phyloP scores from a whole-genome alignment of 1,140 invertebrate genomes.

The Zaprionus capensis region DNA sequence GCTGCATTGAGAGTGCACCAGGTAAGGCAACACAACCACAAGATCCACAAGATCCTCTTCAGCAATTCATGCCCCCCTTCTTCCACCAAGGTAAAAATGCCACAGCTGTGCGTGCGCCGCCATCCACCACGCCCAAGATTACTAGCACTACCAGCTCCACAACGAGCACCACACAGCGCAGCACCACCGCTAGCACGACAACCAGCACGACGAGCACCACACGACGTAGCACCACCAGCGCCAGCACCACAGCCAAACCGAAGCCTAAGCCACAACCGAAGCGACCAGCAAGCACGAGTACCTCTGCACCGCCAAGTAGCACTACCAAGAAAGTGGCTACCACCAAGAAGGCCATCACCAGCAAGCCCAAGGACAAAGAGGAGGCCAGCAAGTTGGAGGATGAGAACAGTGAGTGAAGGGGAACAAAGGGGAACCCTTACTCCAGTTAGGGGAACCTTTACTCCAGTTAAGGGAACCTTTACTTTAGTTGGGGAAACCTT shows the following conservation, averaged over 20 bases:
- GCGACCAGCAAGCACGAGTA: slow-evolving; percentile 76
- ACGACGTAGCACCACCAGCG: slow-evolving; percentile 77
- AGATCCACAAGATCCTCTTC: not conserved
- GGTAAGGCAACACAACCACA: slow-evolving; percentile 67
- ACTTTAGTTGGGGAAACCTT: no score
- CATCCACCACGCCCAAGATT: slow-evolving; percentile 60
- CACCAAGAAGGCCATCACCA: slow-evolving; percentile 63
- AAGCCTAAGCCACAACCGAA: slow-evolving; percentile 77
- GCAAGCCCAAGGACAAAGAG: slow-evolving; percentile 64
- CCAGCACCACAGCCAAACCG: slow-evolving; percentile 71
- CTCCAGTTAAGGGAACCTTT: no score
- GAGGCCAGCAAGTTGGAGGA: slow-evolving; percentile 60
- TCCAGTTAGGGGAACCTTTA: no score
- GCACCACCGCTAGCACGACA: slow-evolving; percentile 72
- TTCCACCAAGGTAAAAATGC: slow-evolving; percentile 57
- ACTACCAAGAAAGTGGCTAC: slow-evolving; percentile 76
- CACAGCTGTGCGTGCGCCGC: slow-evolving; percentile 36
- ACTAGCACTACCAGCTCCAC: slow-evolving; percentile 82
- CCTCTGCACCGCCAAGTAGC: slow-evolving; percentile 71
- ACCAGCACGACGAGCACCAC: slow-evolving; percentile 79
- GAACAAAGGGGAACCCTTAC: no score
- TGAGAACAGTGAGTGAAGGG: slow-evolving; percentile 57
- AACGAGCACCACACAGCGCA: slow-evolving; percentile 31
- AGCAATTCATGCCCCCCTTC: slow-evolving; percentile 55
- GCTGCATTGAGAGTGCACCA: slow-evolving; percentile 89